Percentiles rank a stretch among this genome's conserved stretches.
Conservation (phyloP, 2,113 vertebrate genomes). For the Aspiorhynchus laticeps region DNA sequence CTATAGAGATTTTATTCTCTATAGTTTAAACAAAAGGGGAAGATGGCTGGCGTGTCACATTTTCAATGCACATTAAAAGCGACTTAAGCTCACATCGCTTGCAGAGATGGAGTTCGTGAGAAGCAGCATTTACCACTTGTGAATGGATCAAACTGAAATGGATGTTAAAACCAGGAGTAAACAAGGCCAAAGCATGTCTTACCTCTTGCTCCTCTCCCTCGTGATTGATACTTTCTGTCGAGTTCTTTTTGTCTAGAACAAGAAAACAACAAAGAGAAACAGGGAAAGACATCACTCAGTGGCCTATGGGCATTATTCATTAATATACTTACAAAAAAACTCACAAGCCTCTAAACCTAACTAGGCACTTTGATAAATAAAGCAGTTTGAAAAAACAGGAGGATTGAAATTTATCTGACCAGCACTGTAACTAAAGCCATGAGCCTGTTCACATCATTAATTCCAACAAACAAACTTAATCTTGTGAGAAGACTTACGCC, state of each 20-base stretch:
- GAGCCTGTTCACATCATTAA: constrained; percentile 20
- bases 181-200: constrained; percentile 51
- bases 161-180: constrained; percentile 36
- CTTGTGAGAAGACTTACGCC: constrained; percentile 23
- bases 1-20: background rate
- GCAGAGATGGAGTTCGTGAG: background rate
- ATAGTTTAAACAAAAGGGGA: background rate
- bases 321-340: background rate
- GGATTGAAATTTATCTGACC: constrained; percentile 28
- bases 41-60: background rate
- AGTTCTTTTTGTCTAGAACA: constrained; percentile 87
- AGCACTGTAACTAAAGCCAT: constrained; percentile 24
- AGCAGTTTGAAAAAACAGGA: constrained; percentile 1
- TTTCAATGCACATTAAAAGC: background rate
- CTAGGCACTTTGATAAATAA: constrained; percentile 10
- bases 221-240: constrained; percentile 90
- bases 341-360: background rate
- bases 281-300: constrained; percentile 4
- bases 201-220: constrained; percentile 97
- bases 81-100: background rate
- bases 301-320: background rate
- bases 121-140: background rate
- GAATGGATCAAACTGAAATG: background rate
- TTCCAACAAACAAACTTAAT: constrained; percentile 36
- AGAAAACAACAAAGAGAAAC: constrained; percentile 31